Evolutionary conservation across 2,113 vertebrate genomes (phyloP), one percentile per base, ranked within the genome.

Genomic region (Mustelus asterias): DNA sequence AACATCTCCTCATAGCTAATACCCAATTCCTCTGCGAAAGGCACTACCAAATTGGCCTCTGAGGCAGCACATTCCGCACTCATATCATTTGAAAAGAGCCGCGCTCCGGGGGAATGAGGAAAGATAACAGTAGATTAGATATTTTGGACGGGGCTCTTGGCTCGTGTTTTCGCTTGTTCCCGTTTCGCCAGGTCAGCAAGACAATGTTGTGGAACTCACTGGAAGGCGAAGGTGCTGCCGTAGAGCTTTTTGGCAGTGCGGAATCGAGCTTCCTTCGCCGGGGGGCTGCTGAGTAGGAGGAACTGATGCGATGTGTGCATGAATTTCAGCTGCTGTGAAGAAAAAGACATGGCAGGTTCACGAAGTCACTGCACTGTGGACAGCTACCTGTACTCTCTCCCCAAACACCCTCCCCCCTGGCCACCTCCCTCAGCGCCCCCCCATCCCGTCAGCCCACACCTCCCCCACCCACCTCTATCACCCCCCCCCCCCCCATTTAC

Each of bases 261-360:
- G 97, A 99, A 99, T 95, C 99, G 98, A 65, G 99, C 99, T 96
- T 99, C 99, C 98, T 99, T 99, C 96, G 99, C 99, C 0, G 99
- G 99, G 95, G 99, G 99, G 97, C 99, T 99, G 98, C 99, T 99
- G 97, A 99, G 98, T 97, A 99, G 98, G 97, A 99, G 98, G 98
- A 99, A 99, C 98, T 99, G 99, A 98, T 99, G 99, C 96, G 99
- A 99, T 96, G 99, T 99, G 98, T 99, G 99, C 99, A 99, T 99
- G 98, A 99, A 99, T 98, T 99, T 99, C 97, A 99, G 98, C 98
- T 99, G 99, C 99, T 99, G 97, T 97, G 97, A 96, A 97, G 89
- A 97, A 96, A 97, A 96, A 63, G 96, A 96, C 67, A 94, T 89
- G 96, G 96, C 97, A 96, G 90, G 96, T 96, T 54, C 94, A 95